Base-by-base conservation (phyloP, 2,888 invertebrate genomes). In the Odontocolon sp. region DNA sequence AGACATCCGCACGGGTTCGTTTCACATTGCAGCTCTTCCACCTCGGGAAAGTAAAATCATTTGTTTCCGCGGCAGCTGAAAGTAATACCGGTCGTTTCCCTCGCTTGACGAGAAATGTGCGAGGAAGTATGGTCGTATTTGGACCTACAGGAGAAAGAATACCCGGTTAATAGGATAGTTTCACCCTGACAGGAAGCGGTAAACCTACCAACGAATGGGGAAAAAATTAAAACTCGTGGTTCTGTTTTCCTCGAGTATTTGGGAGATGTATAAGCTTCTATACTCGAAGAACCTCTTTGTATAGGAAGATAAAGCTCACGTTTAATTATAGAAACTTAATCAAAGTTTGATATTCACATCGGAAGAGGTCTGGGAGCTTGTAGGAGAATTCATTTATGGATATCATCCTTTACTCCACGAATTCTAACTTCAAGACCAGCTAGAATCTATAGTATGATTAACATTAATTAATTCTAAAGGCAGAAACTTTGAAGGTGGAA, bases 31-130 rank as follows among this genome's bases (percentile, higher is more conserved):
- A 47, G 61, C 69, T 50, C 14, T 64, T 73, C 33, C 28, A 61
- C 56, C 40, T 56, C 33, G 52, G 59, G 45, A 18, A 75, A 75
- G 71, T 68, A 59, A 75, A 78, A 82, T 81, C 78, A 79, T 84
- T 82, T 82, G 81, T 82, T 84, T 76, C 57, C 74, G 69, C 80
- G 68, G 68, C 81, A 78, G 73, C 66, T 81, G 81, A 80, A 81
- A 80, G 54, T 82, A 83, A 84, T 78, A 54, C 74, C 54, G 28
- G 56, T 36, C 69, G 72, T 67, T 81, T 78, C 63, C 77, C 79
- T 45, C 76, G 77, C 77, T 76, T 61, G 50, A 69, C 0, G 26
- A 54, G 23, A 36, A 36, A 47, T 11, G 21, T 42, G 33, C 23
- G 42, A 36, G 52, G 21, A 40, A 31, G 23, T 23, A 21, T 26